phyloP scores from a whole-genome alignment of 1,140 invertebrate species.

The Drosophila sproati region DNA sequence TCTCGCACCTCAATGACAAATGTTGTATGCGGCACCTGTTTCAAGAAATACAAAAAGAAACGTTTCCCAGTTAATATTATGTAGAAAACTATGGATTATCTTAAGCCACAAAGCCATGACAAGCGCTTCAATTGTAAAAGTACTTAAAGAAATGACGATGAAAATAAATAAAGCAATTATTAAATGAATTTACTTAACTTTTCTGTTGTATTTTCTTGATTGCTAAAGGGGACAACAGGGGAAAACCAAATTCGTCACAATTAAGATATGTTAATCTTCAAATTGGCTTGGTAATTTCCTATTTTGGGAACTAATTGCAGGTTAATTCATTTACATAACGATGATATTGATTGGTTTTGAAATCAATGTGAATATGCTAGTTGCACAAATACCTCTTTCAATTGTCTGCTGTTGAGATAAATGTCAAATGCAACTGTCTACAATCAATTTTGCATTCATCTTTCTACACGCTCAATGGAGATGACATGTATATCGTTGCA shows the following conservation, averaged over 20 bases:
- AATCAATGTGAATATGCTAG: background rate
- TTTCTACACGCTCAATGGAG: conserved; percentile 8
- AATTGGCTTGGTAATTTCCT: background rate
- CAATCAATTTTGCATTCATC: conserved; percentile 19
- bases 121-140: conserved; percentile 19
- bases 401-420: conserved; percentile 21
- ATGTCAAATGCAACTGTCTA: conserved; percentile 25
- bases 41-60: background rate
- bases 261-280: too few species aligned
- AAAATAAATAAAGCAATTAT: conserved; percentile 22
- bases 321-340: background rate
- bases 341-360: background rate
- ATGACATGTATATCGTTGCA: conserved; percentile 14
- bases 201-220: too few species aligned
- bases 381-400: background rate
- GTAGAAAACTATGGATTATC: conserved; percentile 8
- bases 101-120: conserved; percentile 2
- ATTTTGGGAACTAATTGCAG: background rate
- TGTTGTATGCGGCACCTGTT: conserved; percentile 48
- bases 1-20: conserved; percentile 38
- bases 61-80: conserved; percentile 15
- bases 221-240: too few species aligned
- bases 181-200: background rate
- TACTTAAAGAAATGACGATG: conserved; percentile 16
- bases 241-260: too few species aligned